These are phyloP conservation scores for Chelonus insularis DNA, from an alignment of 1,140 invertebrate species.

Conservation along the genomic window DNA sequence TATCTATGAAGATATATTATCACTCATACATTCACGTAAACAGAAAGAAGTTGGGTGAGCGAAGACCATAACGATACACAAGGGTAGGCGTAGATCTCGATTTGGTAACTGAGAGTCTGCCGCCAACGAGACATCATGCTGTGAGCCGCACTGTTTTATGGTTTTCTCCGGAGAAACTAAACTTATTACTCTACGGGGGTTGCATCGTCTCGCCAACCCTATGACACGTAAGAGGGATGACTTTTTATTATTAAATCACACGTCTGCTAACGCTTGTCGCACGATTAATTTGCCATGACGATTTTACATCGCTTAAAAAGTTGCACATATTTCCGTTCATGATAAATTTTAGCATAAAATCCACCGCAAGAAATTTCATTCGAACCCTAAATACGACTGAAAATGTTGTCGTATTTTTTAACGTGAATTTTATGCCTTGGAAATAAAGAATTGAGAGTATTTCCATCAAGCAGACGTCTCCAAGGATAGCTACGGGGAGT, in stretches of 20 bases:
- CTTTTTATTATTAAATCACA: conserved; percentile 56
- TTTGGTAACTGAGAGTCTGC: conserved; percentile 3
- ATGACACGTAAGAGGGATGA: conserved; percentile 33
- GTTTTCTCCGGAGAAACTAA: conserved; percentile 56
- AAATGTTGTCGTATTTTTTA: no score
- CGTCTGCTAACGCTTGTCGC: conserved; percentile 38
- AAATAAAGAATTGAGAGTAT: no score
- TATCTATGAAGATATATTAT: conserved; percentile 14
- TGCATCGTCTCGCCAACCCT: conserved; percentile 36
- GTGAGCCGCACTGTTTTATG: conserved; percentile 53
- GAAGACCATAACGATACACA: conserved; percentile 2
- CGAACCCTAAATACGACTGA: not conserved
- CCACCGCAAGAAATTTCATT: no score
- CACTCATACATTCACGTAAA: not conserved
- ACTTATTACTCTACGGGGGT: conserved; percentile 55
- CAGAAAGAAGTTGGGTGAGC: not conserved
- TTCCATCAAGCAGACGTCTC: no score
- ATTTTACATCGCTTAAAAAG: conserved; percentile 26
- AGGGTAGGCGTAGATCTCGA: conserved; percentile 13
- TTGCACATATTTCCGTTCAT: not conserved
- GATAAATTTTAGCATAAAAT: conserved; percentile 2
- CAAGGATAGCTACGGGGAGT: no score
- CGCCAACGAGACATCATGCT: conserved; percentile 48
- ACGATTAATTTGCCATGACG: conserved; percentile 56
- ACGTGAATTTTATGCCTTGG: no score